Conservation (phyloP, 2,888 invertebrate species). For the Anaspis maculata region DNA sequence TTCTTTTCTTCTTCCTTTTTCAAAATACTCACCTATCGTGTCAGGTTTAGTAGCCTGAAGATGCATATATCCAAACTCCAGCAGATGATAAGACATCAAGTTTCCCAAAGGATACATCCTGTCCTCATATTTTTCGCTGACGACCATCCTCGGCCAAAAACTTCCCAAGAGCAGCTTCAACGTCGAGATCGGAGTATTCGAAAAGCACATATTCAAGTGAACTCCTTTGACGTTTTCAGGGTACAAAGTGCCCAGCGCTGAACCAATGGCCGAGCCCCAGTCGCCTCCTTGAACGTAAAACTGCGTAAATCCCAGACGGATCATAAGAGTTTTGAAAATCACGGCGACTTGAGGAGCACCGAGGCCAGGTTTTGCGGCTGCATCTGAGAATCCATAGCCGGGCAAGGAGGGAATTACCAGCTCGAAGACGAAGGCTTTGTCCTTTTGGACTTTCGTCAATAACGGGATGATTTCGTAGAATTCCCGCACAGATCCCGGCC, state of each 20-base stretch:
- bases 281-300: constrained; percentile 74
- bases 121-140: constrained; percentile 46
- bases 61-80: constrained; percentile 60
- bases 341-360: constrained; percentile 49
- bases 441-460: constrained; percentile 10
- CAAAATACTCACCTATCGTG: constrained; percentile 66
- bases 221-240: constrained; percentile 45
- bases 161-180: constrained; percentile 12
- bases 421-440: constrained; percentile 14
- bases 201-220: constrained; percentile 55
- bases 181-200: constrained; percentile 26
- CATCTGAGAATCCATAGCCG: constrained; percentile 37
- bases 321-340: constrained; percentile 60
- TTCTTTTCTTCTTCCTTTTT: too few species aligned
- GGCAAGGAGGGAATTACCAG: constrained; percentile 20
- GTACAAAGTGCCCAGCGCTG: constrained; percentile 53
- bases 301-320: constrained; percentile 52
- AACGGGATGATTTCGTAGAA: constrained; percentile 49
- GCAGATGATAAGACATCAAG: constrained; percentile 37
- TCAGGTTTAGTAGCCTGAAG: constrained; percentile 86
- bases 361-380: constrained; percentile 52
- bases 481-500: constrained; percentile 82
- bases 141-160: constrained; percentile 18
- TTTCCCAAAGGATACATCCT: constrained; percentile 47
- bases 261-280: constrained; percentile 64